Evolutionary conservation across 2,888 invertebrate genomes (phyloP), one percentile per base, ranked within the genome.

Genomic region (Hirtodrosophila histrioides): DNA sequence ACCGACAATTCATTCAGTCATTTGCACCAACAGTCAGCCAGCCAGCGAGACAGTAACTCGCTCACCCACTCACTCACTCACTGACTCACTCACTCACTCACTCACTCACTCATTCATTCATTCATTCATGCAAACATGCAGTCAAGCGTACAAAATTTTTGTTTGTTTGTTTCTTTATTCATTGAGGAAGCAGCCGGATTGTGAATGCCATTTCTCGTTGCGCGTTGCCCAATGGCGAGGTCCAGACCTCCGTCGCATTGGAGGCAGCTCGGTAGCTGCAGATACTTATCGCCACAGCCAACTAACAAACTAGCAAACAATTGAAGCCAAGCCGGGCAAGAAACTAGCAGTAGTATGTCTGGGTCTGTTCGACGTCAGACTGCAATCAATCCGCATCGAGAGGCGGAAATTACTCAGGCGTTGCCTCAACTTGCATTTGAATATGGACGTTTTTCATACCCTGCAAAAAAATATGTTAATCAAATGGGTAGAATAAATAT

Each of bases 111-210:
- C 70, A 48, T 1, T 65, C 74, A 53, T 37, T 76, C 78, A 63
- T 56, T 73, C 77, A 57, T 60, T 80, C 85, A 68, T 78, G 66
- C 83, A 69, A 69, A 69, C 82, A 83, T 69, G 65, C 82, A 83
- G 86, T 87, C 75, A 75, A 71, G 82, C 82, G 82, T 78, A 82
- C 67, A 75, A 75, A 87, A 85, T 82, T 71, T 62, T 84, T 82
- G 86, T 85, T 82, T 87, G 85, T 85, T 86, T 82, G 69, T 85
- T 83, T 85, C 88, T 87, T 83, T 87, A 82, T 87, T 75, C 86
- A 85, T 83, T 84, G 87, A 56, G 70, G 72, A 68, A 80, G 69
- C 71, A 65, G 69, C 23, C 54, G 57, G 37, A 39, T 48, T 46
- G 51, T 36, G 55, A 27, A 55, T 48, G 69, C 39, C 31, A 35